phyloP scores from a whole-genome alignment of 2,113 vertebrate species.

The Orthonyx spaldingii region DNA sequence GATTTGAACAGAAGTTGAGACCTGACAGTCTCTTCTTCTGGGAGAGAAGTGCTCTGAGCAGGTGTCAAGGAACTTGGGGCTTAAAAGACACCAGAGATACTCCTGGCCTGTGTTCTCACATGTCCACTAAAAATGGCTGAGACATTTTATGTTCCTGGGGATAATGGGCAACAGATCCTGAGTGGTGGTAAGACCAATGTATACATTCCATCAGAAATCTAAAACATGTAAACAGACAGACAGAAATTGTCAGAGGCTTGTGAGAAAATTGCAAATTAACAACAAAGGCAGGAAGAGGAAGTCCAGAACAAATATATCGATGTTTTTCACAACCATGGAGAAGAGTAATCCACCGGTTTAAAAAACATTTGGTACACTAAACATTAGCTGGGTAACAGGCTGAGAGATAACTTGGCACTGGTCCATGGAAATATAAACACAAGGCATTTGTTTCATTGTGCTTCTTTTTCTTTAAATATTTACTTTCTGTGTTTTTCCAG shows the following conservation, averaged over 20 bases:
- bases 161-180: conserved; percentile 15
- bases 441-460: conserved; percentile 58
- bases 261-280: conserved; percentile 70
- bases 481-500: conserved; percentile 67
- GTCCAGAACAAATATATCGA: conserved; percentile 54
- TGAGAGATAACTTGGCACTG: conserved; percentile 49
- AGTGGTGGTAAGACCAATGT: background rate
- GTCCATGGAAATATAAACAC: conserved; percentile 63
- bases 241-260: conserved; percentile 39
- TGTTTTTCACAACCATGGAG: conserved; percentile 40
- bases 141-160: background rate
- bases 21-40: background rate
- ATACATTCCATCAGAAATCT: conserved; percentile 59
- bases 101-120: background rate
- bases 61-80: background rate
- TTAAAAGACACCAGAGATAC: background rate
- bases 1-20: background rate
- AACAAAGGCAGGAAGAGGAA: conserved; percentile 62
- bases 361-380: conserved; percentile 52
- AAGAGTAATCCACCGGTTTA: conserved; percentile 52
- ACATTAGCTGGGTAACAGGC: conserved; percentile 23
- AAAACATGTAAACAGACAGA: conserved; percentile 66
- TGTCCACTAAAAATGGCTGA: background rate
- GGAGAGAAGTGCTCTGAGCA: background rate
- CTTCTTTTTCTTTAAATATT: conserved; percentile 73